Percentiles rank a stretch among this genome's conserved stretches.
These are phyloP conservation scores for Erpetoichthys calabaricus DNA, from an alignment of 2,797 vertebrate species.

Conservation along the genomic window DNA sequence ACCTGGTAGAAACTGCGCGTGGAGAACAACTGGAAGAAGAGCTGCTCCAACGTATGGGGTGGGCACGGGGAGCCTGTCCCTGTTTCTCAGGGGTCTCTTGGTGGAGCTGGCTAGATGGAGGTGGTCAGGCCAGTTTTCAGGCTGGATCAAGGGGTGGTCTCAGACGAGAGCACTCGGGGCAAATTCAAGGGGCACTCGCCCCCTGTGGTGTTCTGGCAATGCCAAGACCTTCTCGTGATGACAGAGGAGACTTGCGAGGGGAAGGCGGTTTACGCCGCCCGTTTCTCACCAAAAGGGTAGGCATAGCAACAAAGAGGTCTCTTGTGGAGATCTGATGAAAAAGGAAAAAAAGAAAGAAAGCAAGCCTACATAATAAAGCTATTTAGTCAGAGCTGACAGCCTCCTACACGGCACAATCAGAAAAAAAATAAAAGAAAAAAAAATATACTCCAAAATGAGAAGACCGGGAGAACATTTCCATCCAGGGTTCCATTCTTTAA, in stretches of 20 bases:
- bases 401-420: not conserved
- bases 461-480: too few species aligned
- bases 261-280: not conserved
- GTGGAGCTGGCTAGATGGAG: slow-evolving; percentile 11
- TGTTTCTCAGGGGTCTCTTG: slow-evolving; percentile 1
- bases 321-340: slow-evolving; percentile 1
- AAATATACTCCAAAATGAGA: not conserved
- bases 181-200: not conserved
- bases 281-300: slow-evolving; percentile 1
- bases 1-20: too few species aligned
- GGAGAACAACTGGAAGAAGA: too few species aligned
- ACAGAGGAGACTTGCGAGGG: not conserved
- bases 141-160: slow-evolving; percentile 1
- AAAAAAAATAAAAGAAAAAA: not conserved
- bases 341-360: not conserved
- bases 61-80: too few species aligned
- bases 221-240: not conserved
- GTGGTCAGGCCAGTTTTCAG: slow-evolving; percentile 10
- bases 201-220: not conserved
- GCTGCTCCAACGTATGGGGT: too few species aligned
- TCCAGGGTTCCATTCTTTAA: too few species aligned
- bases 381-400: not conserved
- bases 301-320: not conserved
- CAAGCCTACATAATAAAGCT: not conserved
- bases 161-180: not conserved